Base-by-base conservation (phyloP, 2,888 invertebrate species). In the Lepeophtheirus nordmannii region DNA sequence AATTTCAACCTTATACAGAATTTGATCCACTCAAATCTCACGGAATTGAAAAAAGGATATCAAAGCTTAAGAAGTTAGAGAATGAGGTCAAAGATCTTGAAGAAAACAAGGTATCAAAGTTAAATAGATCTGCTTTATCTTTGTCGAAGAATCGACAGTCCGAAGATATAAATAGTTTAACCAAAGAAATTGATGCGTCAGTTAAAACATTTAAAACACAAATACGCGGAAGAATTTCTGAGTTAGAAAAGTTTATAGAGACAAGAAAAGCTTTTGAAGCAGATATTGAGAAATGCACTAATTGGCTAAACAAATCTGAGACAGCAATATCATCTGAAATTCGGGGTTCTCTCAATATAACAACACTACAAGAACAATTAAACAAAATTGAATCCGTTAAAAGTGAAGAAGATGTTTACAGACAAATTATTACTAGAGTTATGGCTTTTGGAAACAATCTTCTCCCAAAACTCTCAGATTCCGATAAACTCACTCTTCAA, bases 231-330 rank as follows among this genome's bases (percentile, higher is more conserved):
- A 86, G 86, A 71, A 80, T 85, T 68, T 80, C 83, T 68, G 82
- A 83, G 0, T 76, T 91, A 37, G 81, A 80, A 53, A 86, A 86
- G 76, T 78, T 88, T 12, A 76, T 89, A 12, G 83, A 85, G 74
- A 84, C 85, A 14, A 82, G 92, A 68, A 86, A 83, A 72, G 82
- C 85, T 60, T 89, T 90, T 71, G 93, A 94, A 76, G 81, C 81
- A 58, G 85, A 87, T 68, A 80, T 88, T 61, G 85, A 86, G 67
- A 84, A 85, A 72, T 85, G 89, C 73, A 84, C 86, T 69, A 83
- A 86, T 71, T 94, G 93, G 93, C 78, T 92, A 53, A 86, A 88
- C 70, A 88, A 93, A 77, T 89, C 89, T 38, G 91, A 92, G 75
- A 86, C 88, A 0, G 86, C 87, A 3, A 85, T 87, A 1, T 85